Evolutionary conservation across 2,888 invertebrate genomes (phyloP).

Genomic region (Aporophyla lueneburgensis): DNA sequence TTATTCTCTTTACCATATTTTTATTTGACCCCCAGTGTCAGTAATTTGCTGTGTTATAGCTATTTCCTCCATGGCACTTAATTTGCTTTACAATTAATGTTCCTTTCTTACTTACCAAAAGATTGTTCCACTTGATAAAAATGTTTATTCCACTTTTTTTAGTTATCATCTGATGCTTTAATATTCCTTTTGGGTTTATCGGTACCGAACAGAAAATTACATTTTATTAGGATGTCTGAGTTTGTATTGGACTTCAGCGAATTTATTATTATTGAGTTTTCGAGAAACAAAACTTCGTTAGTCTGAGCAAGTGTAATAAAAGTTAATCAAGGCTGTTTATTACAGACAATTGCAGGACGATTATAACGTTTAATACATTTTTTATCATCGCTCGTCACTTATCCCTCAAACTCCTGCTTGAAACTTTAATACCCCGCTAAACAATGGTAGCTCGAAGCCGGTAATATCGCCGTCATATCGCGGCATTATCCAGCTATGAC

Average conservation of each 20-base stretch:
- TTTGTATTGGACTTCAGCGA: background rate
- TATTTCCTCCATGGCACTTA: background rate
- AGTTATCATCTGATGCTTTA: background rate
- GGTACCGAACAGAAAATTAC: background rate
- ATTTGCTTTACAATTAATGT: background rate
- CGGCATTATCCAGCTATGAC: slow-evolving; percentile 21
- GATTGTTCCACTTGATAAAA: background rate
- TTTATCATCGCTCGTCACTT: background rate
- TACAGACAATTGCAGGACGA: background rate
- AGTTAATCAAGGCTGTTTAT: background rate
- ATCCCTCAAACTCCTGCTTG: slow-evolving; percentile 4
- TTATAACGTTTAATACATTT: background rate
- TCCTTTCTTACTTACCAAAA: background rate
- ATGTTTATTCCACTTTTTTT: background rate
- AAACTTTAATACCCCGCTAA: slow-evolving; percentile 46
- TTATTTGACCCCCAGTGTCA: background rate
- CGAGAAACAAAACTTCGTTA: background rate
- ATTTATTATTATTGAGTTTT: background rate
- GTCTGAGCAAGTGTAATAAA: background rate
- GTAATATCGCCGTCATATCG: slow-evolving; percentile 43
- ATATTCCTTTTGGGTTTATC: background rate
- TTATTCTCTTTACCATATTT: background rate
- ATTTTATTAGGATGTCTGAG: background rate
- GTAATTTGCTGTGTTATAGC: background rate
- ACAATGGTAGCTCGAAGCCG: slow-evolving; percentile 30